These are phyloP conservation scores for Nothocercus nigrocapillus DNA, from an alignment of 2,113 vertebrate species.

Conservation along the genomic window DNA sequence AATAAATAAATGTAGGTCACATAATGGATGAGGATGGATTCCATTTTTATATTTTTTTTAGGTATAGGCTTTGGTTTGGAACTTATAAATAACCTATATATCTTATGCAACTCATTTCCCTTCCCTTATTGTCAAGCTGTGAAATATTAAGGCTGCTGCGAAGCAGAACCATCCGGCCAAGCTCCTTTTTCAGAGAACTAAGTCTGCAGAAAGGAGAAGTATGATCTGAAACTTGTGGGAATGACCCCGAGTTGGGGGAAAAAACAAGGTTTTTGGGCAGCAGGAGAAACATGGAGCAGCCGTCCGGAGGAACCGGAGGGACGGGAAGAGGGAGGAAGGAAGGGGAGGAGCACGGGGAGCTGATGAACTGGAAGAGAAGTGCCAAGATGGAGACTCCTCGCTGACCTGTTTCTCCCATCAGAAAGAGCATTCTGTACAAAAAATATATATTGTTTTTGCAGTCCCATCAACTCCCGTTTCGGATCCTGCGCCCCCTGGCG, in stretches of 20 bases:
- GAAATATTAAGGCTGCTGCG: not conserved
- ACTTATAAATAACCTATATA: not conserved
- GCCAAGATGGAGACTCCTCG: rapidly evolving
- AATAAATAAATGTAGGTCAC: not conserved
- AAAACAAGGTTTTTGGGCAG: not conserved
- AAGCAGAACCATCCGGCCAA: not conserved
- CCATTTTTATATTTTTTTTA: not conserved
- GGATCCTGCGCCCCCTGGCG: not conserved
- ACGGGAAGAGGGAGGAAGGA: not conserved
- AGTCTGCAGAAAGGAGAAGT: not conserved
- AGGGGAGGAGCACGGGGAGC: not conserved
- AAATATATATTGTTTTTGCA: not conserved
- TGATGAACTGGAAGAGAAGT: not conserved
- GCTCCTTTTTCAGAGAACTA: not conserved
- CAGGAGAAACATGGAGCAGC: not conserved
- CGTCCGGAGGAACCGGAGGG: not conserved
- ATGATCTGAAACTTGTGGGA: not conserved
- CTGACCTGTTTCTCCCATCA: not conserved
- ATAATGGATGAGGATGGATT: not conserved
- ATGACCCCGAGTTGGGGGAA: not conserved
- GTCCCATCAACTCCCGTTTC: not conserved
- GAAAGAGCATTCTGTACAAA: not conserved
- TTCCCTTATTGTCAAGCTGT: not conserved
- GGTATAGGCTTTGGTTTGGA: not conserved
- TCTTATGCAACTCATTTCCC: not conserved